A percentile compares a stretch with the other conserved stretches of the same genome.
Evolutionary conservation across 1,140 invertebrate species (phyloP).

Genomic region (Drosophila athabasca): DNA sequence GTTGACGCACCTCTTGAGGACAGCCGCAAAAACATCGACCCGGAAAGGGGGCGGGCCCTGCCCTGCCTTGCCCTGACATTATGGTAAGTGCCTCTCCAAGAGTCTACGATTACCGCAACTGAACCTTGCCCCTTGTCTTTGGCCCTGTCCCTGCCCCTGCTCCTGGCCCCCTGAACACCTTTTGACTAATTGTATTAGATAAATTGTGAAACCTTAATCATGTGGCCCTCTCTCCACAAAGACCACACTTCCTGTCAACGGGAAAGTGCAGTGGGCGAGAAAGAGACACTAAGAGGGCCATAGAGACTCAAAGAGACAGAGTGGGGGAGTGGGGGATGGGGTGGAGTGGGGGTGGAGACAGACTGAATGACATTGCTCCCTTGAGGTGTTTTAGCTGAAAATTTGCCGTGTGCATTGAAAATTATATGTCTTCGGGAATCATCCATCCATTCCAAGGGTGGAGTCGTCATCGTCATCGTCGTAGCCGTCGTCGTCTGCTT

Average conservation of each 20-base stretch:
- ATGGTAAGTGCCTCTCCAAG: conserved; percentile 46
- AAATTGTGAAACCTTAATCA: conserved; percentile 80
- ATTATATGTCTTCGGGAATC: conserved; percentile 46
- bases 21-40: conserved; percentile 35
- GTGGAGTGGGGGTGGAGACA: background rate
- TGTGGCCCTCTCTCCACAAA: conserved; percentile 46
- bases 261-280: conserved; percentile 44
- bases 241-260: conserved; percentile 11
- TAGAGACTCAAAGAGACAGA: background rate
- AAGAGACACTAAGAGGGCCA: background rate
- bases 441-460: conserved; percentile 19
- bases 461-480: background rate
- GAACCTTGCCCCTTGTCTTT: conserved; percentile 15
- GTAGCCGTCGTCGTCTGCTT: background rate
- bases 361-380: conserved; percentile 44
- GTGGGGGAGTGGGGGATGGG: background rate
- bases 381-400: conserved; percentile 41
- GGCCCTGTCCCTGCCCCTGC: background rate
- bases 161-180: conserved; percentile 50
- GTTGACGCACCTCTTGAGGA: conserved; percentile 50
- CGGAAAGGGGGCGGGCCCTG: conserved; percentile 23
- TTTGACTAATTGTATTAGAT: conserved; percentile 81
- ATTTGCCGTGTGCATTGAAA: conserved; percentile 53
- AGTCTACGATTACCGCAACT: conserved; percentile 71
- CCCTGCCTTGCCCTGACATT: conserved; percentile 40